These are phyloP conservation scores for Ophiothrix spiculata DNA, from an alignment of 35 echinoderm and acorn worm species.

Conservation along the genomic window DNA sequence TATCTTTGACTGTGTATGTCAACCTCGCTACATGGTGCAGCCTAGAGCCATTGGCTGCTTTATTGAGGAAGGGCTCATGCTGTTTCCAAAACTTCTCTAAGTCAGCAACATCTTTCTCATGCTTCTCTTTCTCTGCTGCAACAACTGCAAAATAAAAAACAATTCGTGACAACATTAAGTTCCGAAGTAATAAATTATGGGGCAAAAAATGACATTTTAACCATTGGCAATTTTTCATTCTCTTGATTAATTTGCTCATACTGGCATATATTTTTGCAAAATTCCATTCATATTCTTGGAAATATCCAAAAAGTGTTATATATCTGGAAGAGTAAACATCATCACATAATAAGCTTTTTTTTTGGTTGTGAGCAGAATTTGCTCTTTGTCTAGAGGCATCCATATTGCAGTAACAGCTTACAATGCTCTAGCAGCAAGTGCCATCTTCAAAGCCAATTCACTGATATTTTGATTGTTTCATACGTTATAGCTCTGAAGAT, in stretches of 20 bases:
- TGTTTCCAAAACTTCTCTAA: conserved; percentile 88
- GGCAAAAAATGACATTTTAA: neutral
- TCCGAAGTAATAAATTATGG: neutral
- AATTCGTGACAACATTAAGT: neutral
- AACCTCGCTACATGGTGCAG: conserved; percentile 84
- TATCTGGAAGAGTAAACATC: no score
- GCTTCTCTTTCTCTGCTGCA: conserved; percentile 60
- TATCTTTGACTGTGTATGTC: conserved; percentile 69
- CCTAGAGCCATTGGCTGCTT: conserved; percentile 54
- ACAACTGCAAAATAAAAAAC: conserved; percentile 37
- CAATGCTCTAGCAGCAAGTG: no score
- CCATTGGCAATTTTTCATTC: neutral
- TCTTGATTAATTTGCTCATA: neutral
- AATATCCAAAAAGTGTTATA: no score
- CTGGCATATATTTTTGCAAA: no score
- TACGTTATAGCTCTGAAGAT: no score
- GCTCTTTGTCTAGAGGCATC: no score
- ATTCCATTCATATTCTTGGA: no score
- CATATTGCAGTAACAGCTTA: no score
- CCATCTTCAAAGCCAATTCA: no score
- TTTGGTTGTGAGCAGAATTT: no score
- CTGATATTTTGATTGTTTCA: no score
- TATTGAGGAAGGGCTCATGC: conserved; percentile 73
- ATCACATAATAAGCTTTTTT: no score
- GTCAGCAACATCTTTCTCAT: conserved; percentile 31